Evolutionary conservation across 2,113 vertebrate species (phyloP).

Genomic region (Chionomys nivalis): DNA sequence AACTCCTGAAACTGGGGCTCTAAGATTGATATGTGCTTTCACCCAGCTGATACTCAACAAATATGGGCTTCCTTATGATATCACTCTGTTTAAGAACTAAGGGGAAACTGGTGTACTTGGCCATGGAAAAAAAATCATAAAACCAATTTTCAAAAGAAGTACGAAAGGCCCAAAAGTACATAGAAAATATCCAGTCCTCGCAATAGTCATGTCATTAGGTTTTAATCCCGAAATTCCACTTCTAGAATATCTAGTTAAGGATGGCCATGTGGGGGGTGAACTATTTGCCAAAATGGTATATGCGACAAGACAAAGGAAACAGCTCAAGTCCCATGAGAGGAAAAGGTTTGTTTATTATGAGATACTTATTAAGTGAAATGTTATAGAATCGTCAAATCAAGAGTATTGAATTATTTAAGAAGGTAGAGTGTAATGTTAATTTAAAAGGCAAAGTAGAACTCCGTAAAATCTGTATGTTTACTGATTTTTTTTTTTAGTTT

Average conservation of each 20-base stretch:
- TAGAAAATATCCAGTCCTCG: neutral
- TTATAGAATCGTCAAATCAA: constrained; percentile 3
- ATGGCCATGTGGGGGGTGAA: neutral
- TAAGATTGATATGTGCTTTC: neutral
- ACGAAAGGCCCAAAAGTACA: neutral
- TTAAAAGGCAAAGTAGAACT: constrained; percentile 15
- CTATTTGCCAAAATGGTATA: neutral
- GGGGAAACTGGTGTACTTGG: neutral
- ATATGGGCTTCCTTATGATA: neutral
- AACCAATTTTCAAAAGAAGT: constrained; percentile 10
- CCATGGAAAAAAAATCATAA: neutral
- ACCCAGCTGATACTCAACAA: neutral
- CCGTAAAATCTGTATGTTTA: neutral
- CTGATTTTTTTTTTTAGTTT: too few relatives aligned
- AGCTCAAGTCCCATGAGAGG: neutral
- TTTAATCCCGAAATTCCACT: constrained; percentile 45
- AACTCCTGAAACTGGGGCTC: neutral
- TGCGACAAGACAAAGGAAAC: neutral
- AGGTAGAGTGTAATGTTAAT: neutral
- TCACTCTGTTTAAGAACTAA: neutral
- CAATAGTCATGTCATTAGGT: neutral
- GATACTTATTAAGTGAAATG: neutral
- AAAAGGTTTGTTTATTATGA: neutral
- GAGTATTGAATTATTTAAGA: constrained; percentile 1
- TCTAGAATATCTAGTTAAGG: constrained; percentile 40